Evolutionary conservation across 2,113 vertebrate genomes (phyloP).

Genomic region (Speoplatyrhinus poulsoni): DNA sequence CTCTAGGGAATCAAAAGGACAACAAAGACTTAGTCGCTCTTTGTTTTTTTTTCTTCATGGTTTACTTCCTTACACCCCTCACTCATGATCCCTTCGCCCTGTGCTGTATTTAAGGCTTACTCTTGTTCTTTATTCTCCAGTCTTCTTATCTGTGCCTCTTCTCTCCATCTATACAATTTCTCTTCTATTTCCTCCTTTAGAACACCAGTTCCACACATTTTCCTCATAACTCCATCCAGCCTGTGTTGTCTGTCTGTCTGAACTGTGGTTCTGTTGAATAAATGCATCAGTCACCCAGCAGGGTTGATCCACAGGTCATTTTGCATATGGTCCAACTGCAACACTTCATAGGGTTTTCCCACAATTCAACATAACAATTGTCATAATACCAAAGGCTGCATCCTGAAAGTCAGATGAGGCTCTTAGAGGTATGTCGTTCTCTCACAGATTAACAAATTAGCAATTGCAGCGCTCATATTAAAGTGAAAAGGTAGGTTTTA

Average conservation of each 20-base stretch:
- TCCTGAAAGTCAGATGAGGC: background rate
- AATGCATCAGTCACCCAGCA: slow-evolving; percentile 55
- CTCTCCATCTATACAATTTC: background rate
- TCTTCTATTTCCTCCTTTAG: background rate
- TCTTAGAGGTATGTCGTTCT: background rate
- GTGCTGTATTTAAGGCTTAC: background rate
- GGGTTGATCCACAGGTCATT: slow-evolving; percentile 57
- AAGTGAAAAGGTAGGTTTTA: background rate
- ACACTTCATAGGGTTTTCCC: slow-evolving; percentile 40
- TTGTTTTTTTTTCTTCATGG: background rate
- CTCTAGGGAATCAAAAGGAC: background rate
- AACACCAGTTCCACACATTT: background rate
- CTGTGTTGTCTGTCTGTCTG: slow-evolving; percentile 7
- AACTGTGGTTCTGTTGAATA: slow-evolving; percentile 51
- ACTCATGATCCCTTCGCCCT: slow-evolving; percentile 15
- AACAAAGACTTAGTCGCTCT: slow-evolving; percentile 4
- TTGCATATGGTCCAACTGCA: slow-evolving; percentile 47
- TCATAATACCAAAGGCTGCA: background rate
- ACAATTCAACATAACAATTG: slow-evolving; percentile 5
- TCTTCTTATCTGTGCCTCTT: slow-evolving; percentile 6
- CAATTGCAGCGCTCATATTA: background rate
- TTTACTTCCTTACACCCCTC: slow-evolving; percentile 5
- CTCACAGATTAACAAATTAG: slow-evolving; percentile 1
- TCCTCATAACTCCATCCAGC: slow-evolving; percentile 26
- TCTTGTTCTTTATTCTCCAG: background rate